These are phyloP conservation scores for Gnathonemus longibarbis DNA, from an alignment of 2,113 vertebrate genomes.

Conservation along the genomic window DNA sequence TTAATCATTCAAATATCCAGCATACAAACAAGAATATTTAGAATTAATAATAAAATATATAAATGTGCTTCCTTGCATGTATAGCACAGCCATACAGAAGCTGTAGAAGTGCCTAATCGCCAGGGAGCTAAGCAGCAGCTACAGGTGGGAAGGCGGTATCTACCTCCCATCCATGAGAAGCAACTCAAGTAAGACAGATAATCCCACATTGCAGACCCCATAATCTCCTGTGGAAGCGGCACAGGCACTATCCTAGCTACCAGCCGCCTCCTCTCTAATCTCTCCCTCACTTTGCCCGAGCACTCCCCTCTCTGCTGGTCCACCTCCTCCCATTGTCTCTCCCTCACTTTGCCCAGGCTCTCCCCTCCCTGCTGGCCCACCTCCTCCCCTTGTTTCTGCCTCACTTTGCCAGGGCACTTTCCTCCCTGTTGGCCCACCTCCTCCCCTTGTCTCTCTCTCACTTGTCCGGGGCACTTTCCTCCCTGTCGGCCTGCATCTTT, in stretches of 20 bases:
- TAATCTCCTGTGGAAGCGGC: not conserved
- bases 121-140: constrained; percentile 10
- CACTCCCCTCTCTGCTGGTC: not conserved
- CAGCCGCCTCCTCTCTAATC: not conserved
- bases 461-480: not conserved
- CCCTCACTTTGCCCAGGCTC: not conserved
- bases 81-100: not conserved
- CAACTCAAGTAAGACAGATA: not conserved
- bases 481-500: not conserved
- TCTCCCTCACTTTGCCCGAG: not conserved
- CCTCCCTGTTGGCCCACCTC: too few species aligned
- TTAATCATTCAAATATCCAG: not conserved
- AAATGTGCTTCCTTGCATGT: not conserved
- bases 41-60: not conserved
- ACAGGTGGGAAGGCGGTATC: not conserved
- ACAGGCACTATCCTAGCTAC: not conserved
- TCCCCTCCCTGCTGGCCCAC: not conserved
- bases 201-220: not conserved
- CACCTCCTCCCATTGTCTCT: not conserved
- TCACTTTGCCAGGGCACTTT: not conserved
- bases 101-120: not conserved
- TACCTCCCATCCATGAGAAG: not conserved
- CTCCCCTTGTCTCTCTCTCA: not conserved
- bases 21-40: not conserved
- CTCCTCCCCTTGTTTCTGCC: not conserved